These are phyloP conservation scores for Agrotis clavis DNA, from an alignment of 2,888 invertebrate species.

Conservation along the genomic window DNA sequence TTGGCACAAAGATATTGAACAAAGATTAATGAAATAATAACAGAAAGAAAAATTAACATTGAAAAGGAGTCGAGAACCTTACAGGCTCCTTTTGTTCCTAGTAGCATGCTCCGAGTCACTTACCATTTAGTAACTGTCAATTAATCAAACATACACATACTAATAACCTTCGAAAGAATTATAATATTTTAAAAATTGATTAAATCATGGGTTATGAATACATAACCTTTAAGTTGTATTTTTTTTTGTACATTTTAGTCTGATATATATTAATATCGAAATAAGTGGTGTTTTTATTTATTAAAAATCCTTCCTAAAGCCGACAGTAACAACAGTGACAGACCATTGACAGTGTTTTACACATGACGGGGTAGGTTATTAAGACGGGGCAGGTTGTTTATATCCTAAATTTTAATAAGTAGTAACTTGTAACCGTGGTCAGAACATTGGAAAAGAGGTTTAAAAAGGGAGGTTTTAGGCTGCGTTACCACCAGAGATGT, in stretches of 20 bases:
- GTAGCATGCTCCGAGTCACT: slow-evolving; percentile 83
- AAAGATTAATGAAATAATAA: slow-evolving; percentile 63
- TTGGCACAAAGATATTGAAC: slow-evolving; percentile 78
- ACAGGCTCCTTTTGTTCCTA: slow-evolving; percentile 86
- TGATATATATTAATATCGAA: slow-evolving; percentile 93
- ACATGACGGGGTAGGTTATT: no score
- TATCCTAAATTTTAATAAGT: no score
- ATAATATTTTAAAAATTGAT: slow-evolving; percentile 83
- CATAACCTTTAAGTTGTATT: slow-evolving; percentile 94
- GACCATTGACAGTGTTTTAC: no score
- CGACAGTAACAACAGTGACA: no score
- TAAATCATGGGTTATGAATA: slow-evolving; percentile 91
- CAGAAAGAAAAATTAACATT: slow-evolving; percentile 68
- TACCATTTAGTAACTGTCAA: slow-evolving; percentile 86
- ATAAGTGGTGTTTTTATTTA: slow-evolving; percentile 82
- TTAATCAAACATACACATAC: slow-evolving; percentile 82
- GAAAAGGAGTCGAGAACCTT: slow-evolving; percentile 76
- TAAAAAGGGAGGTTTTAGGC: no score
- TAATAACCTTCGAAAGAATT: slow-evolving; percentile 79
- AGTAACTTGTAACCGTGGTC: no score
- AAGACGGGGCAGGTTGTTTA: no score
- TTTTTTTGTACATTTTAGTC: slow-evolving; percentile 94
- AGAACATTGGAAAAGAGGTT: no score
- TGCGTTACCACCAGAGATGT: no score
- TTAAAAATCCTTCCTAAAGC: not conserved